Conservation (phyloP, 2,888 invertebrate species). For the Ormyrus labotus region DNA sequence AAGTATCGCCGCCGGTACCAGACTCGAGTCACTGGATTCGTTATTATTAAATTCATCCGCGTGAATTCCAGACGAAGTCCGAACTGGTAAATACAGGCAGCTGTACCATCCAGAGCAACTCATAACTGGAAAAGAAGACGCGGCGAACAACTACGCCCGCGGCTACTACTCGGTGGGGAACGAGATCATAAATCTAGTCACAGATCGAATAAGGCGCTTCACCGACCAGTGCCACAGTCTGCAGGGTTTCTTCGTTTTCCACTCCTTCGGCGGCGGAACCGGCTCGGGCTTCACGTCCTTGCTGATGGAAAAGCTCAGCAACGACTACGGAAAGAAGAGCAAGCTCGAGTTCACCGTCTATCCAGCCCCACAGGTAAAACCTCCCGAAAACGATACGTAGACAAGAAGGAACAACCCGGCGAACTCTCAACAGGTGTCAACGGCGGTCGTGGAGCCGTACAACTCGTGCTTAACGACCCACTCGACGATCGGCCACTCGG, state of each 20-base stretch:
- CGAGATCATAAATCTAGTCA: slow-evolving; percentile 93
- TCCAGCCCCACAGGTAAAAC: slow-evolving; percentile 89
- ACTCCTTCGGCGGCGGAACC: slow-evolving; percentile 95
- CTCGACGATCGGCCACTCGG: slow-evolving; percentile 89
- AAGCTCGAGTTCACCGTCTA: slow-evolving; percentile 97
- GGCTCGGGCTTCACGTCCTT: slow-evolving; percentile 97
- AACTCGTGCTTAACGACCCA: slow-evolving; percentile 94
- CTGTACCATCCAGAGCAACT: slow-evolving; percentile 98
- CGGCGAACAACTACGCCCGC: slow-evolving; percentile 97
- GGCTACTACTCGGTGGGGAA: slow-evolving; percentile 98
- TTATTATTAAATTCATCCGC: too few relatives aligned
- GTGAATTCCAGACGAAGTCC: slow-evolving; percentile 84
- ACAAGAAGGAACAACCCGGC: too few relatives aligned
- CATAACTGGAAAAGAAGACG: slow-evolving; percentile 97
- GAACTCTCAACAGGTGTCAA: slow-evolving; percentile 81
- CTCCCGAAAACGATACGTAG: too few relatives aligned
- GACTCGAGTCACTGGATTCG: too few relatives aligned
- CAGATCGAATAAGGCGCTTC: slow-evolving; percentile 90
- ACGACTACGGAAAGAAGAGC: slow-evolving; percentile 97
- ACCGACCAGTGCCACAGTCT: slow-evolving; percentile 94
- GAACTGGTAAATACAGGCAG: slow-evolving; percentile 95
- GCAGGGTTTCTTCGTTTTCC: slow-evolving; percentile 96
- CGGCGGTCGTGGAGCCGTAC: slow-evolving; percentile 96
- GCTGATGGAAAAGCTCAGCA: slow-evolving; percentile 95
- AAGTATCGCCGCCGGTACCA: slow-evolving; percentile 31